A percentile compares a stretch with the other conserved stretches of the same genome.
These are phyloP conservation scores for Upupa epops DNA, from an alignment of 2,113 vertebrate genomes.

Conservation along the genomic window DNA sequence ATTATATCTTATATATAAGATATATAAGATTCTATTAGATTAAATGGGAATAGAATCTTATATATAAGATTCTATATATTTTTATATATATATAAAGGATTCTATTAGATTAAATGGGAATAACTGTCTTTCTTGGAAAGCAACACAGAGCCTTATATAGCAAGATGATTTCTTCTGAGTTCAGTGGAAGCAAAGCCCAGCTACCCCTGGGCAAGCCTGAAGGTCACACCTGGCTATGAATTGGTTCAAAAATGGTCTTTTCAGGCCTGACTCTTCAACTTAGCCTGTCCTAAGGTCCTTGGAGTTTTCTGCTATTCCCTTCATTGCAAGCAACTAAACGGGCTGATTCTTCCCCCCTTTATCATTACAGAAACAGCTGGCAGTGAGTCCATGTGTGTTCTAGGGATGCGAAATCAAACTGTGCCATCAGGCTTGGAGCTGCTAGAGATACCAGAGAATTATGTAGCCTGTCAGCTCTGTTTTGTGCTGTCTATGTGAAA, in stretches of 20 bases:
- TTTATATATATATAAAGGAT: no score
- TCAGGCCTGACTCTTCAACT: neutral
- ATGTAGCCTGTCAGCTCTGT: constrained; percentile 30
- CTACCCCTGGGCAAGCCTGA: neutral
- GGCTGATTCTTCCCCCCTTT: neutral
- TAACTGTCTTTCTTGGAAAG: neutral
- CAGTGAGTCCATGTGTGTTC: neutral
- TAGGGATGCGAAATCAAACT: constrained; percentile 15
- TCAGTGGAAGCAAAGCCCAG: neutral
- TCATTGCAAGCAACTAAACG: neutral
- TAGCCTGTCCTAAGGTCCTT: neutral
- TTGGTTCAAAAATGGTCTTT: neutral
- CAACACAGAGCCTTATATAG: neutral
- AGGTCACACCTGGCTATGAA: neutral
- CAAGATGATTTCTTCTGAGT: neutral
- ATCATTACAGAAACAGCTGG: neutral
- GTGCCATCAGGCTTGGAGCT: neutral
- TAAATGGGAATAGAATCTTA: no score
- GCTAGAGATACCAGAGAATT: constrained; percentile 3
- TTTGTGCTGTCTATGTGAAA: constrained; percentile 48
- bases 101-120: neutral
- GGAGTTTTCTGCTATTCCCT: neutral
- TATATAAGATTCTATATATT: no score
- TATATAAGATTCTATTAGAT: no score
- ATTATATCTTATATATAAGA: no score